phyloP scores from a whole-genome alignment of 2,888 invertebrate genomes.

The Octonoba sinensis region DNA sequence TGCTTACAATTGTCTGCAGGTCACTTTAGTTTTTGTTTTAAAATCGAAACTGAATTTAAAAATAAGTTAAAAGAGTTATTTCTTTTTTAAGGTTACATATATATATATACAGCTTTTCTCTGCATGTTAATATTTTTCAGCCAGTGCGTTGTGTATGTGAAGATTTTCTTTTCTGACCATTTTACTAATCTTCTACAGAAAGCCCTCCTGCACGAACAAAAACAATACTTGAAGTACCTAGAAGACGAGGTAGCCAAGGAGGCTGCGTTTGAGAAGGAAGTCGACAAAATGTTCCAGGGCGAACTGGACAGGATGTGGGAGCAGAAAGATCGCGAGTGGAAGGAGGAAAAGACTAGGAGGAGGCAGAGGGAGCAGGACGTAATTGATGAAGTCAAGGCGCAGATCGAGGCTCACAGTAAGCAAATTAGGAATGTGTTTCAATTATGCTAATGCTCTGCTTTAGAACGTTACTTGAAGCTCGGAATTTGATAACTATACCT shows the following conservation, averaged over 20 bases:
- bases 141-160: too few species aligned
- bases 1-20: too few species aligned
- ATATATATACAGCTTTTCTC: too few species aligned
- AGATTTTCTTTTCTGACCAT: too few species aligned
- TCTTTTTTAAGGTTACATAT: too few species aligned
- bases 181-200: constrained; percentile 2
- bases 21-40: too few species aligned
- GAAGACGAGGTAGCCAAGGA: constrained; percentile 16
- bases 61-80: too few species aligned
- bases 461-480: too few species aligned
- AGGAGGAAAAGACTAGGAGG: constrained; percentile 25
- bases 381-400: constrained; percentile 14
- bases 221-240: constrained; percentile 25
- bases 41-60: too few species aligned
- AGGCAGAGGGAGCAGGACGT: constrained; percentile 11
- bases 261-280: constrained; percentile 16
- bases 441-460: too few species aligned
- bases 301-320: constrained; percentile 35
- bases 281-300: constrained; percentile 41
- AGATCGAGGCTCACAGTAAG: constrained; percentile 33
- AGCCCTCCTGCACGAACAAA: constrained; percentile 33
- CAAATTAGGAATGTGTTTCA: neutral
- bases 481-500: too few species aligned
- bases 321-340: constrained; percentile 21
- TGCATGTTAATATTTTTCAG: too few species aligned